phyloP scores from a whole-genome alignment of 2,113 vertebrate genomes.

The rabbit (Oryctolagus cuniculus) region mOryCun1.1 NC_091434.1:25883001-25883500 shows the following conservation, averaged over 20 bases:
- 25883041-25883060: background rate
- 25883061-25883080: slow-evolving; percentile 4
- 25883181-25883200: background rate
- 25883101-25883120: background rate
- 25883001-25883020: slow-evolving; percentile 40
- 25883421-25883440: no score
- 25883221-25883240: background rate
- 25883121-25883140: background rate
- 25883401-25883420: no score
- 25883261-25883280: background rate
- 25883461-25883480: no score
- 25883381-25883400: no score
- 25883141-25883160: slow-evolving; percentile 37
- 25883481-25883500: no score
- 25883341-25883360: no score
- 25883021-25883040: slow-evolving; percentile 56
- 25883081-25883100: slow-evolving; percentile 23
- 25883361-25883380: no score
- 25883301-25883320: background rate
- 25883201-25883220: background rate
- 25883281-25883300: background rate
- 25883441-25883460: no score
- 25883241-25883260: background rate
- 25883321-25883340: background rate
- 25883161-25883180: slow-evolving; percentile 39